These are phyloP conservation scores for Bungarus multicinctus DNA, from an alignment of 2,113 vertebrate genomes.

Conservation along the genomic window DNA sequence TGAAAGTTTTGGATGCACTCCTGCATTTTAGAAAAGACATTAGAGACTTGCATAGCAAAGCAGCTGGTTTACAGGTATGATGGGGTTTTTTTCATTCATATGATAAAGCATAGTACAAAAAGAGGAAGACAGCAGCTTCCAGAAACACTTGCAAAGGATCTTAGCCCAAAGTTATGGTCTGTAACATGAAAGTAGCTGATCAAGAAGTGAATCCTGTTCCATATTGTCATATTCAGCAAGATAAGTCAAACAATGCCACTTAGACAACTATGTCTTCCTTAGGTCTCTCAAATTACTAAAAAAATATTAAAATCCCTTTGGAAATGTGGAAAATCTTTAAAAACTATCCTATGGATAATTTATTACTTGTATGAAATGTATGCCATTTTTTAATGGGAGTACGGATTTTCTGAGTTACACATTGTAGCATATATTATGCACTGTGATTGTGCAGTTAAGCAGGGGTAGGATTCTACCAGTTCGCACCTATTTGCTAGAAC, in stretches of 20 bases:
- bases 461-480: too few relatives aligned
- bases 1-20: not conserved
- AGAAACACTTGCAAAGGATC: not conserved
- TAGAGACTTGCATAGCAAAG: not conserved
- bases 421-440: not conserved
- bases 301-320: not conserved
- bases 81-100: not conserved
- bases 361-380: not conserved
- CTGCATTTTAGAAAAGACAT: not conserved
- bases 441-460: not conserved
- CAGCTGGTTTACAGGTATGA: not conserved
- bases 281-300: not conserved
- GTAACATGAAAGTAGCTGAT: not conserved
- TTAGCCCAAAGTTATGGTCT: not conserved
- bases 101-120: not conserved
- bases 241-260: not conserved
- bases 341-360: not conserved
- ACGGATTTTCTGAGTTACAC: slow-evolving; percentile 1
- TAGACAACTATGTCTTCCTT: not conserved
- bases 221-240: not conserved
- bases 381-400: not conserved
- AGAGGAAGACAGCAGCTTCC: not conserved
- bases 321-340: not conserved
- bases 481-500: too few relatives aligned
- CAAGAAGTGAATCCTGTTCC: not conserved